phyloP scores from a whole-genome alignment of 2,888 invertebrate genomes.

The Aphodius granarius region DNA sequence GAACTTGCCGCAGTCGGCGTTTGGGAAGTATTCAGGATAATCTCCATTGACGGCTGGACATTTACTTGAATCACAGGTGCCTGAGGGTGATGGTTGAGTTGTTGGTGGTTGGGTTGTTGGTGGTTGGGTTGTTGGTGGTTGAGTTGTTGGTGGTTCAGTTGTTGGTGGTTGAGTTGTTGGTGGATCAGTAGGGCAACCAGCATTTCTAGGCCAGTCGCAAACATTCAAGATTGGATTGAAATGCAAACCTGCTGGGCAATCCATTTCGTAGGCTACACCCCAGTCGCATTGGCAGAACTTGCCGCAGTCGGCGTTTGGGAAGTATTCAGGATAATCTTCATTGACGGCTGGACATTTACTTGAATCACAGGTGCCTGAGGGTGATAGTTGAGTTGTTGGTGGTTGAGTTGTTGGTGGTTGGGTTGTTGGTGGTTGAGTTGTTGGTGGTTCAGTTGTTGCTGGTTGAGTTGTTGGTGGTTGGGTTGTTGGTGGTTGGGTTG shows the following conservation, averaged over 20 bases:
- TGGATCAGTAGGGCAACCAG: neutral
- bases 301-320: conserved; percentile 16
- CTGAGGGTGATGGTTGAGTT: neutral
- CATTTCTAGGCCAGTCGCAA: conserved; percentile 17
- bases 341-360: neutral
- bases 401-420: neutral
- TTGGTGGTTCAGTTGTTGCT: neutral
- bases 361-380: neutral
- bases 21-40: conserved; percentile 7
- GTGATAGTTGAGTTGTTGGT: neutral
- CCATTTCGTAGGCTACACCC: neutral
- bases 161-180: conserved; percentile 2
- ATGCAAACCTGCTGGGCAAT: conserved; percentile 15
- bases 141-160: neutral
- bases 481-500: neutral
- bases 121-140: neutral
- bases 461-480: neutral
- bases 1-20: conserved; percentile 12
- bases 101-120: neutral
- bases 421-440: neutral
- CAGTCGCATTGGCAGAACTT: conserved; percentile 21
- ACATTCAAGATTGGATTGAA: conserved; percentile 17
- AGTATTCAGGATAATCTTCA: neutral
- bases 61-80: neutral
- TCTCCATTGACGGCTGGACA: conserved; percentile 16